phyloP scores from a whole-genome alignment of 2,888 invertebrate genomes.

The Mechanitis mazaeus region DNA sequence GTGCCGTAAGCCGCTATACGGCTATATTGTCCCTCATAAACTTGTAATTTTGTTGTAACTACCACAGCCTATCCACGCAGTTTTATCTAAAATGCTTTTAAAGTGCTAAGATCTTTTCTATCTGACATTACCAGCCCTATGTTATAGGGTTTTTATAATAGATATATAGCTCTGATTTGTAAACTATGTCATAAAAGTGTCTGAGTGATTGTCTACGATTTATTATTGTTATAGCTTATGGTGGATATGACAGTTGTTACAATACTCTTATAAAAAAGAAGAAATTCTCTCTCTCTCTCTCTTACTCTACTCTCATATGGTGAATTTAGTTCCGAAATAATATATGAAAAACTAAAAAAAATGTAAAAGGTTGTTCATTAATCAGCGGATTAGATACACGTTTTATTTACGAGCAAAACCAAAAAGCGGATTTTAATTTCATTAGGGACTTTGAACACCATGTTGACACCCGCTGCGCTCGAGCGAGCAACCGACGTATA shows the following conservation, averaged over 20 bases:
- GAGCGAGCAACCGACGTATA: slow-evolving; percentile 61
- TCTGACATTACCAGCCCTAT: slow-evolving; percentile 39
- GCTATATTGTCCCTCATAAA: slow-evolving; percentile 64
- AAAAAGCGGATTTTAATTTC: slow-evolving; percentile 76
- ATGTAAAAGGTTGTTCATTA: slow-evolving; percentile 62
- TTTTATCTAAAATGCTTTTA: slow-evolving; percentile 68
- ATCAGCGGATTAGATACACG: slow-evolving; percentile 73
- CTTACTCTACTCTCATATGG: too few species aligned
- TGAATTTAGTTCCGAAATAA: slow-evolving; percentile 2
- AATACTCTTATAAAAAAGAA: too few species aligned
- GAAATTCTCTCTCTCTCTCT: too few species aligned
- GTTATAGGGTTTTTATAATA: slow-evolving; percentile 34
- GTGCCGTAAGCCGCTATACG: slow-evolving; percentile 49
- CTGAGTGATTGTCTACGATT: slow-evolving; percentile 52
- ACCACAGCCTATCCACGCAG: slow-evolving; percentile 52
- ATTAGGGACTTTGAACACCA: slow-evolving; percentile 72
- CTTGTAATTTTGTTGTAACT: slow-evolving; percentile 68
- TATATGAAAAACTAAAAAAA: slow-evolving; percentile 25
- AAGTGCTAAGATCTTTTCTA: slow-evolving; percentile 55
- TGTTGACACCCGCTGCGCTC: slow-evolving; percentile 72
- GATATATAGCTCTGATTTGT: slow-evolving; percentile 64
- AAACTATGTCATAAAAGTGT: slow-evolving; percentile 61
- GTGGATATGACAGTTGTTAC: slow-evolving; percentile 21
- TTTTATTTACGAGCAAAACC: slow-evolving; percentile 72
- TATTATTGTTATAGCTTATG: slow-evolving; percentile 47